Evolutionary conservation across 1,140 invertebrate genomes (phyloP).

Genomic region (Drosophila jambulina): DNA sequence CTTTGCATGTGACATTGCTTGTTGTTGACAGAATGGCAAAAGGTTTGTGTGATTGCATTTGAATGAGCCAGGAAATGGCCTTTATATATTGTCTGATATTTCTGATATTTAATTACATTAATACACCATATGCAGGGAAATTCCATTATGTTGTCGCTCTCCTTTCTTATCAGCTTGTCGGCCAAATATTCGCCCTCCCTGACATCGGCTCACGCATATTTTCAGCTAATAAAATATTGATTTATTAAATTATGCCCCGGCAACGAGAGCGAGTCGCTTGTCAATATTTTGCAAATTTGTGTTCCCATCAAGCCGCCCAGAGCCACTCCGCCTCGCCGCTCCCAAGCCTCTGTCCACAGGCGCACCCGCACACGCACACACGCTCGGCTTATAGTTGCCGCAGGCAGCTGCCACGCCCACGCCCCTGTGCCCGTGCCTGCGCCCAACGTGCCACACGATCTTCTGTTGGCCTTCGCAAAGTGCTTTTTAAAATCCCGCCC

Average conservation of each 20-base stretch:
- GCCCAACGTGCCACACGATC: slow-evolving; percentile 20
- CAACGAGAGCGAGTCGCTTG: slow-evolving; percentile 51
- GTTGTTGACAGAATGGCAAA: not conserved
- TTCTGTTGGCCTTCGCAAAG: slow-evolving; percentile 68
- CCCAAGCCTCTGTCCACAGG: not conserved
- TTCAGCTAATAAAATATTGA: slow-evolving; percentile 78
- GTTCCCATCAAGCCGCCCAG: slow-evolving; percentile 41
- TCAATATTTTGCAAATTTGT: slow-evolving; percentile 79
- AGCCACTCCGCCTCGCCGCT: not conserved
- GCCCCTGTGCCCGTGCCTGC: not conserved
- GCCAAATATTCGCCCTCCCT: slow-evolving; percentile 8
- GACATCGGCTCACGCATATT: slow-evolving; percentile 38
- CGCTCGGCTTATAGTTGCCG: slow-evolving; percentile 16
- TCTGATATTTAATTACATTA: slow-evolving; percentile 5
- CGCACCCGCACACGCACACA: slow-evolving; percentile 16
- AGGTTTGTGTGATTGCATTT: not conserved
- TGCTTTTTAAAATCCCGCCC: slow-evolving; percentile 80
- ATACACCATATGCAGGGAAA: not conserved
- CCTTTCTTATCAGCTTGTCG: not conserved
- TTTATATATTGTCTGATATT: not conserved
- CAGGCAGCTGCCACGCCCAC: slow-evolving; percentile 11
- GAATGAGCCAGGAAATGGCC: not conserved
- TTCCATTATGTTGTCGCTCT: not conserved
- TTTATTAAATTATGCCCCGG: slow-evolving; percentile 73
- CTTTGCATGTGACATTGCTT: not conserved